Evolutionary conservation across 2,888 invertebrate genomes (phyloP), one percentile per base, ranked within the genome.

Genomic region (Xanthia icteritia): DNA sequence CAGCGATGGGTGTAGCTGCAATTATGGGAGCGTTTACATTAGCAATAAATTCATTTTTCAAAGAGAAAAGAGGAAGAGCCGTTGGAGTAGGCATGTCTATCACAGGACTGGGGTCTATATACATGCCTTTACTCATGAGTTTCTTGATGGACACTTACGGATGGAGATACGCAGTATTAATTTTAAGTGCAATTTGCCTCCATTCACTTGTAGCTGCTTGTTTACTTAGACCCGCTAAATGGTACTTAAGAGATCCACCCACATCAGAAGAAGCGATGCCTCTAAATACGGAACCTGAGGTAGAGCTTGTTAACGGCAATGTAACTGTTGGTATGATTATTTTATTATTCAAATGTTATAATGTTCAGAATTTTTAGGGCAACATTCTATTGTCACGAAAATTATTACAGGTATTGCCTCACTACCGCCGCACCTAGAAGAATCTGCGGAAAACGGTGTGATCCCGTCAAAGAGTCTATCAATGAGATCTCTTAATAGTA

Each of bases 31-130:
- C 97, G 5, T 97, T 97, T 89, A 97, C 97, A 31, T 93, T 97
- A 88, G 97, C 98, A 42, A 93, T 98, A 68, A 98, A 98, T 92
- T 97, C 97, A 8, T 98, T 97, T 91, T 98, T 98, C 89, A 96
- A 95, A 84, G 96, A 97, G 82, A 97, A 97, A 89, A 95, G 98
- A 88, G 97, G 97, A 58, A 96, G 97, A 90, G 98, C 98, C 0
- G 95, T 97, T 45, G 97, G 97, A 0, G 93, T 97, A 9, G 97
- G 97, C 54, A 97, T 97, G 97, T 97, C 97, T 2, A 92, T 97
- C 5, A 97, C 97, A 27, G 98, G 97, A 2, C 89, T 98, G 5
- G 98, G 98, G 1, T 97, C 97, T n/a, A 97, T 98, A 82, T 89
- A 97, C 69, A 97, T 97, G 97, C 98, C 98, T 0, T 95, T 97